These are phyloP conservation scores for Branchipolynoe longqiensis DNA, from an alignment of 2,888 invertebrate genomes.

Conservation along the genomic window DNA sequence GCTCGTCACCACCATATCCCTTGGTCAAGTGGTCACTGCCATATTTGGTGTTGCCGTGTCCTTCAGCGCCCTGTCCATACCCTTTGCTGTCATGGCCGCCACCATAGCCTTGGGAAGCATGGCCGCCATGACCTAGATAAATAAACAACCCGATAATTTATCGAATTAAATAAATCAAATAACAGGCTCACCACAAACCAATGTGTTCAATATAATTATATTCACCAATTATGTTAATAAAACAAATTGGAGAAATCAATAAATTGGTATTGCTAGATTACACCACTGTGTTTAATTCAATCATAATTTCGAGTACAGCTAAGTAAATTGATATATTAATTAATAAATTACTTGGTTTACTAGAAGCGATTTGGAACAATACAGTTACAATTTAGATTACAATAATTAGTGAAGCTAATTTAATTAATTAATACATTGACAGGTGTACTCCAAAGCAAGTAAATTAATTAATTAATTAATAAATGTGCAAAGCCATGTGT, in stretches of 20 bases:
- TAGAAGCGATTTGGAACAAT: too few species aligned
- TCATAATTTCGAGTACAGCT: neutral
- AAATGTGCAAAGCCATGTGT: too few species aligned
- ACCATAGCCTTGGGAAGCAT: slow-evolving; percentile 7
- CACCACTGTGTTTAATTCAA: neutral
- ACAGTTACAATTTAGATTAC: too few species aligned
- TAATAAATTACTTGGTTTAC: neutral
- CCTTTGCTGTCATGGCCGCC: slow-evolving; percentile 5
- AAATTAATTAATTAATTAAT: too few species aligned
- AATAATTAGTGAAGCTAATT: too few species aligned
- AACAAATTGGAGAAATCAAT: neutral
- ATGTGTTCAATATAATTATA: neutral
- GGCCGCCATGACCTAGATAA: slow-evolving; percentile 13
- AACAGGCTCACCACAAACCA: neutral
- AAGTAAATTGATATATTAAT: neutral
- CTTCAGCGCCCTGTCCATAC: slow-evolving; percentile 11
- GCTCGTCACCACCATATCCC: slow-evolving; percentile 18
- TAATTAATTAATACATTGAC: too few species aligned
- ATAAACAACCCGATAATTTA: neutral
- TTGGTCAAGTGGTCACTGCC: neutral
- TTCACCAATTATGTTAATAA: neutral
- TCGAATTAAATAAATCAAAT: neutral
- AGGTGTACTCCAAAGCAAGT: too few species aligned
- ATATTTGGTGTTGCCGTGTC: slow-evolving; percentile 4
- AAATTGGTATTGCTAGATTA: neutral